These are phyloP conservation scores for Xiphorhynchus erythropygius DNA, from an alignment of 2,797 vertebrate species.

Conservation along the genomic window DNA sequence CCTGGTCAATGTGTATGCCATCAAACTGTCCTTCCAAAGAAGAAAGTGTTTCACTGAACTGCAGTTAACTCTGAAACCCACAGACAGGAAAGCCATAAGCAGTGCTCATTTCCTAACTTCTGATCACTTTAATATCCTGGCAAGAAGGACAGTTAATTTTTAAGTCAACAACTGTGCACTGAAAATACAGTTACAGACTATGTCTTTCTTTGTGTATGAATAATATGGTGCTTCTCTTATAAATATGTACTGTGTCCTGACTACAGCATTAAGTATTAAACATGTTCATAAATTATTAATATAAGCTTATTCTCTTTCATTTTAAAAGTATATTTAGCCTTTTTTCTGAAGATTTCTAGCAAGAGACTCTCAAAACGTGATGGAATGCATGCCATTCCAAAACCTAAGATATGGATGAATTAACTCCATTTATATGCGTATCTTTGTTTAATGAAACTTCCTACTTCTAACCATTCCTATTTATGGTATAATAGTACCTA, in stretches of 20 bases:
- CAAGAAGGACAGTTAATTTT: background rate
- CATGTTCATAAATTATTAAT: slow-evolving; percentile 1
- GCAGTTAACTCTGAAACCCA: background rate
- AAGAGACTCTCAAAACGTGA: background rate
- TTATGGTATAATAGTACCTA: background rate
- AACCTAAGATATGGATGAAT: background rate
- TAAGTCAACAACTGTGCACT: background rate
- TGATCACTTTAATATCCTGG: background rate
- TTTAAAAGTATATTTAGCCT: background rate
- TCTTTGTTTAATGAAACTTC: background rate
- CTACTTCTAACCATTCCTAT: background rate
- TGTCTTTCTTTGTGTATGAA: background rate
- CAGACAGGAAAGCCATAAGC: background rate
- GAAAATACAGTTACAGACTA: background rate
- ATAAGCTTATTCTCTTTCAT: background rate
- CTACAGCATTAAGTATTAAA: slow-evolving; percentile 43
- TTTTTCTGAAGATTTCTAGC: background rate
- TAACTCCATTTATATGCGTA: background rate
- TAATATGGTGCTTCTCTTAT: background rate
- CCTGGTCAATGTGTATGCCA: background rate
- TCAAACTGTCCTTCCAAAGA: background rate
- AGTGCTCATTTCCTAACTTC: background rate
- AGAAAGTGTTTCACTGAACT: background rate
- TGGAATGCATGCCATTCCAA: background rate
- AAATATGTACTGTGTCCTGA: background rate